Evolutionary conservation across 2,888 invertebrate species (phyloP), one percentile per base, ranked within the genome.

Genomic region (Drosophila mulleri): DNA sequence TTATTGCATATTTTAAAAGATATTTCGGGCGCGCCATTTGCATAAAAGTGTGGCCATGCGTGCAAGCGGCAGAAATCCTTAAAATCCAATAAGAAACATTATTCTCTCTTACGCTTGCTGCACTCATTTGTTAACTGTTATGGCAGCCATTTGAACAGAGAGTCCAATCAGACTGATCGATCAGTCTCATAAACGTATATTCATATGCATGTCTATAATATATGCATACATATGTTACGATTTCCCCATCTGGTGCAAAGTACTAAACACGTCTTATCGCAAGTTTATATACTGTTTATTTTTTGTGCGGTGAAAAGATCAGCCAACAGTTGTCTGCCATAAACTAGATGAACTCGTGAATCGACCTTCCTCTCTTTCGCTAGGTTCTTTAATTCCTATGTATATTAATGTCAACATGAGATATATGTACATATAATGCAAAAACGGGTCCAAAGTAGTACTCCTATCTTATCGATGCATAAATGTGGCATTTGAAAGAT

Each of bases 1-100:
- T 32, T 5, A 42, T 29, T 42, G 11, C 29, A 20, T 0, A 39
- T 41, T 54, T 54, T 11, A 26, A 54, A 26, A 39, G 11, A 20
- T 37, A n/a, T 37, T 54, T 32, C 7, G 11, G 2, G 4, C n/a
- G 8, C 18, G 41, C 29, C 29, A 29, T 18, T 26, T 7, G 4
- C 4, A 5, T 32, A 20, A 32, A 14, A 44, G 54, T 44, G 57
- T 44, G 57, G 35, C 57, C 57, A 57, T 20, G 44, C 16, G 3
- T 2, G 1, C 42, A 11, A 18, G 20, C 6, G 1, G 3, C 20
- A 9, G 2, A 44, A 32, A 32, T 44, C 16, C n/a, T 32, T 3
- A 35, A 18, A 16, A 14, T 4, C 8, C 18, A 20, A 14, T 14
- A 8, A 9, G 14, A 14, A 2, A 2, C 8, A 0, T 1, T 16